Evolutionary conservation across 53 echinoderm and acorn worm species (phyloP), one percentile per base, ranked within the genome.

Genomic region (Hippasteria phrygiana): DNA sequence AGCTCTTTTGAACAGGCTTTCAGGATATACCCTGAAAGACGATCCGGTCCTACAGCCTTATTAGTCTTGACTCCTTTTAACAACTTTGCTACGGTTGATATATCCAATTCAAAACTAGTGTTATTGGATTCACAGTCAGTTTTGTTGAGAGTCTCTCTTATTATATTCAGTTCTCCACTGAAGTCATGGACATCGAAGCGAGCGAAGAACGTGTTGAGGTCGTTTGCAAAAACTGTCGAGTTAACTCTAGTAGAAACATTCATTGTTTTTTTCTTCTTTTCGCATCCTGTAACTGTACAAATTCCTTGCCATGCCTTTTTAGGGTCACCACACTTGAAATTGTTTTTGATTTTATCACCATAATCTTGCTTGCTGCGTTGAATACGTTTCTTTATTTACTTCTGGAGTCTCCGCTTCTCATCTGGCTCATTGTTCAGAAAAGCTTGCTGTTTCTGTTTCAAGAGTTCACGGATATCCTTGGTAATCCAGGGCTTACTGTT

Each of bases 401-500:
- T 67, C 12, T 67, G 69, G 35, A 67, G 69, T 34, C 69, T 67
- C 33, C 69, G 35, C 20, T 67, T 67, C 35, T 67, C 69, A 9
- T 34, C 69, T 14, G 7, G 4, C 33, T 32, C 31, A 67, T 67
- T 67, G 6, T 67, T 32, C 5, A 5, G 20, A 34, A 67, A 67
- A 67, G 69, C 69, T 67, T 67, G 35, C 34, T 67, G 69, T 34
- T 67, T 67, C 69, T 67, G 8, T 20, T 20, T 67, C 35, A 67
- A 20, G 4, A 67, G 69, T 7, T 34, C 34, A 4, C 34, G 12
- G 29, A 67, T 67, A 20, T 67, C 69, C 34, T 67, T 27, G 11
- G 69, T 33, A 33, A 67, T 67, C 69, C 69, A 67, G 34, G 69
- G 69, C 20, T 67, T 67, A 67, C 35, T 29, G 34, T n/a, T 8